phyloP scores from a whole-genome alignment of 2,888 invertebrate genomes.

The Diaprepes abbreviatus region DNA sequence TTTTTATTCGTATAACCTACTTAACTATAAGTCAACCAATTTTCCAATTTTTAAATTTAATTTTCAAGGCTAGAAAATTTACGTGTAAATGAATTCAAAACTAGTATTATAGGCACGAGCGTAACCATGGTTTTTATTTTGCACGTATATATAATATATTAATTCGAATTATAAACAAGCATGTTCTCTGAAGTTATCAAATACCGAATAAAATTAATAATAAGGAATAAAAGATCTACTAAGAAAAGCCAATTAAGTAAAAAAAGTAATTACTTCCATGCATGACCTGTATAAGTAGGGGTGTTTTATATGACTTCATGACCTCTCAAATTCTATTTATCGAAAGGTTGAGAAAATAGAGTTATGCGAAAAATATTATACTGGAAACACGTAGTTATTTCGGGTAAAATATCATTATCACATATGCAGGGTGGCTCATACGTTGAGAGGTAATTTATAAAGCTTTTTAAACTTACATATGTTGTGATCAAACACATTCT shows the following conservation, averaged over 20 bases:
- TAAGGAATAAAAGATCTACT: background rate
- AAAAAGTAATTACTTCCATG: background rate
- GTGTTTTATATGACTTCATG: too few relatives aligned
- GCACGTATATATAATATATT: too few relatives aligned
- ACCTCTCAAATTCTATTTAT: too few relatives aligned
- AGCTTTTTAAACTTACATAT: too few relatives aligned
- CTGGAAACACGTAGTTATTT: too few relatives aligned
- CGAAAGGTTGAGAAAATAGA: too few relatives aligned
- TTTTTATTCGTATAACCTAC: background rate
- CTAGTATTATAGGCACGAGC: background rate
- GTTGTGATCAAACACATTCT: too few relatives aligned
- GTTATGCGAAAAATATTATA: too few relatives aligned
- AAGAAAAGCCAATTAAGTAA: background rate
- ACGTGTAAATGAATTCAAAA: background rate
- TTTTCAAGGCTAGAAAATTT: conserved; percentile 6
- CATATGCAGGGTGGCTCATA: too few relatives aligned
- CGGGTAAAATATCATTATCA: too few relatives aligned
- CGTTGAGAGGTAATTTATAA: too few relatives aligned
- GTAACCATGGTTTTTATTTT: background rate
- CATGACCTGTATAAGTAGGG: too few relatives aligned
- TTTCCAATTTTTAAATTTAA: conserved; percentile 2
- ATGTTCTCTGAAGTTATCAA: background rate
- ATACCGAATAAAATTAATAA: background rate
- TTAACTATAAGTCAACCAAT: background rate
- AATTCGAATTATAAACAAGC: background rate